Evolutionary conservation across 1,140 invertebrate genomes (phyloP), one percentile per base, ranked within the genome.

Genomic region (Bilobella aurantiaca): DNA sequence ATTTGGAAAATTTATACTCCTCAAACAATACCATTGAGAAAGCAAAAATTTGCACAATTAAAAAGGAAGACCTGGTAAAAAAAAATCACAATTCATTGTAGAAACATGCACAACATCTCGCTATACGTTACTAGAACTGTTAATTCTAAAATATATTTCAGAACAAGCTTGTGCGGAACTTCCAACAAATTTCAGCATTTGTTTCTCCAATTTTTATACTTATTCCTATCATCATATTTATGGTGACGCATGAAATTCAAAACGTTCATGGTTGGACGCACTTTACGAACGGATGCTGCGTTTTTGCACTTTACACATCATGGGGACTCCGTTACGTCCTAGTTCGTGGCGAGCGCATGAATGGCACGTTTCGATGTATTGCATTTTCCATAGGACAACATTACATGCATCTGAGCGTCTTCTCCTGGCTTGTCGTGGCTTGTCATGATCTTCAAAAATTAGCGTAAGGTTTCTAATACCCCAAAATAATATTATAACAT

Each of bases 401-500:
- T 23, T 53, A 53, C 49, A 5, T 53, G 8, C 49, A 53, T 23
- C 49, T 53, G 14, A 53, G 49, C 21, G 49, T 53, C 23, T 53
- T 53, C 49, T 53, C 49, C 8, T 53, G 49, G 49, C 25, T 53
- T 12, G 12, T 53, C 23, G 49, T 53, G 25, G 49, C 49, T 23
- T 16, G 49, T 23, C 23, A 53, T 23, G 49, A 53, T 23, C 49
- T 53, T 16, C 21, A 16, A 12, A 53, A 53, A 8, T 5, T 53
- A 14, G 14, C 49, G 49, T 53, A 53, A 14, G 49, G 5, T 53
- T 42, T 42, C n/a, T 42, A 42, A 42, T n/a, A 42, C 37, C n/a
- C 37, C 37, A 23, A 53, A 53, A 53, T 53, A 53, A 53, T 53
- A n/a, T n/a, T n/a, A n/a, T n/a, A n/a, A n/a, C n/a, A n/a, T n/a